Conservation (phyloP, 1,140 invertebrate genomes). For the Pseudomyrmex pallidus region DNA sequence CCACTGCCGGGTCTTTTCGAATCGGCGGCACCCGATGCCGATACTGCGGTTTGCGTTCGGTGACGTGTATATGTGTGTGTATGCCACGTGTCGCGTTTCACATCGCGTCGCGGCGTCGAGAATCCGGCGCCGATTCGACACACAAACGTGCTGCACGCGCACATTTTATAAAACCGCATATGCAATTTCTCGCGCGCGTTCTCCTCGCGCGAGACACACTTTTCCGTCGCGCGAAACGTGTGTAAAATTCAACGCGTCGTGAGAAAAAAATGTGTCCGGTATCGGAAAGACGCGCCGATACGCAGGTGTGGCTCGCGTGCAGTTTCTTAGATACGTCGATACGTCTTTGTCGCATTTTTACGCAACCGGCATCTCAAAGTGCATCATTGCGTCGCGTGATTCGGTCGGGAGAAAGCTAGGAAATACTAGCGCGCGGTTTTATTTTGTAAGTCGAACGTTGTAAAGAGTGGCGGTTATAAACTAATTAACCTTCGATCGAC, state of each 20-base stretch:
- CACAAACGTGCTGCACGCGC: neutral
- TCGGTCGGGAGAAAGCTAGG: slow-evolving; percentile 66
- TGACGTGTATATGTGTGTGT: neutral
- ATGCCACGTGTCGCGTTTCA: slow-evolving; percentile 41
- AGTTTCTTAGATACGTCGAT: slow-evolving; percentile 29
- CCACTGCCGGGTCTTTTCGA: slow-evolving; percentile 72
- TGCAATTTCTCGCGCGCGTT: neutral
- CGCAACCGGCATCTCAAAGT: slow-evolving; percentile 49
- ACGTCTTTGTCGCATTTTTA: slow-evolving; percentile 60
- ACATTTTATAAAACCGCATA: neutral
- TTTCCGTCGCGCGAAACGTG: neutral
- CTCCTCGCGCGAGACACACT: neutral
- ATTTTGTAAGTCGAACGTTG: slow-evolving; percentile 31
- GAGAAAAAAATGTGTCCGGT: neutral
- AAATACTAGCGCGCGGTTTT: slow-evolving; percentile 61
- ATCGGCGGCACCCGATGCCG: slow-evolving; percentile 58
- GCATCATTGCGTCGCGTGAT: slow-evolving; percentile 67
- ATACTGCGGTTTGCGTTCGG: slow-evolving; percentile 7
- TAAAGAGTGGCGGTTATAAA: slow-evolving; percentile 54
- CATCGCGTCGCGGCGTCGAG: neutral
- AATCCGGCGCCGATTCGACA: slow-evolving; percentile 15
- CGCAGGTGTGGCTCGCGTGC: slow-evolving; percentile 26
- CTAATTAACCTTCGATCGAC: slow-evolving; percentile 63
- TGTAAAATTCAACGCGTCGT: neutral
- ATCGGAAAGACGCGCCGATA: neutral